phyloP scores from a whole-genome alignment of 2,888 invertebrate genomes.

The Archips xylosteana region DNA sequence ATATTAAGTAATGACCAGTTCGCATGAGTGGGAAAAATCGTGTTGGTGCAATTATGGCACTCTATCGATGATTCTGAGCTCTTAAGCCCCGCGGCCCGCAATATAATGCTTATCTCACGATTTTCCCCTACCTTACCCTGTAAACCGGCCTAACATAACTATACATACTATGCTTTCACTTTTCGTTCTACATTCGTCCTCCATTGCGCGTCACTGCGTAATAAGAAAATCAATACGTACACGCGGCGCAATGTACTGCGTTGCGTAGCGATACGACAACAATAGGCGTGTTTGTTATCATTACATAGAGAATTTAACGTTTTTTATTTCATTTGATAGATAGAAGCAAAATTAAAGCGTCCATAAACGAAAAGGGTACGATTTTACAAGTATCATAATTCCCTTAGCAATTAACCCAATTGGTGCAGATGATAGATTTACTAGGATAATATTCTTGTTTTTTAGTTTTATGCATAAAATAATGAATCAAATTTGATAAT shows the following conservation, averaged over 20 bases:
- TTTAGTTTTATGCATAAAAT: neutral
- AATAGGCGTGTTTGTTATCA: neutral
- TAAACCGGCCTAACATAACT: neutral
- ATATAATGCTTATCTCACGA: neutral
- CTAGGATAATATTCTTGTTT: neutral
- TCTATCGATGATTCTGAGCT: neutral
- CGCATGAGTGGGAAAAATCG: neutral
- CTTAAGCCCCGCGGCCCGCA: neutral
- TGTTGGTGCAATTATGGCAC: neutral
- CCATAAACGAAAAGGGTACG: neutral
- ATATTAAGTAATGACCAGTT: too few relatives aligned
- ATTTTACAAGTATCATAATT: neutral
- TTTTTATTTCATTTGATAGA: neutral
- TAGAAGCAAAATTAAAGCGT: neutral
- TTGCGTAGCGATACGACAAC: neutral
- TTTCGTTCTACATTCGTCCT: neutral
- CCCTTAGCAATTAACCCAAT: neutral
- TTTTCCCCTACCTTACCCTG: neutral
- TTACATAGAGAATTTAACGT: neutral
- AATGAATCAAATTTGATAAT: neutral
- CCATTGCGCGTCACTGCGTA: slow-evolving; percentile 36
- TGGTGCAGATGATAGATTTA: neutral
- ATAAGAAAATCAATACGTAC: slow-evolving; percentile 34
- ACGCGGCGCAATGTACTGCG: slow-evolving; percentile 29
- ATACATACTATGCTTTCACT: neutral